Evolutionary conservation across 2,797 vertebrate species (phyloP), one percentile per base, ranked within the genome.

Genomic region (Taenioides sp.): DNA sequence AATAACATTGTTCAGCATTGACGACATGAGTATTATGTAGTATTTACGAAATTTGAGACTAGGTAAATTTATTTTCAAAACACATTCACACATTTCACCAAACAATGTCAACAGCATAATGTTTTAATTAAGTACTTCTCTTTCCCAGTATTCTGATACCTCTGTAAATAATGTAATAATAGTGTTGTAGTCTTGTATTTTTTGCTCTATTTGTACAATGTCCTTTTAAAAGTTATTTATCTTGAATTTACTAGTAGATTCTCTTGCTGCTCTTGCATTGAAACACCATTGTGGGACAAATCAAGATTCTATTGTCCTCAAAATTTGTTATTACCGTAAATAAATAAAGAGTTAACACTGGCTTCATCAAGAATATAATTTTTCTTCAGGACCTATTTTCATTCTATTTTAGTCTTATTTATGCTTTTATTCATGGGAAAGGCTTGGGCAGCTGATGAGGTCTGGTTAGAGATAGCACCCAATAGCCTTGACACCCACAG

Each of bases 401-500:
- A 10, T 22, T 54, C 7, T 16, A 37, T 22, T 54, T 67, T 37
- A 20, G 57, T 40, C 16, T 34, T 72, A 78, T 70, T 80, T 85
- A 62, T 63, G 75, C 55, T 67, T 61, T 60, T 78, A 85, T 74
- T 83, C 86, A 81, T 80, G 80, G 86, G 87, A 87, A 88, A 85
- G 80, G 75, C 86, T 81, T 68, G 66, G 82, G 78, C 84, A 81
- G 84, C 84, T 87, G 88, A 90, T 87, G 84, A 84, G 82, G 80
- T 85, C 82, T 77, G 80, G 89, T 88, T 80, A 79, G 77, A 86
- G 86, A 88, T 83, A 76, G 83, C 85, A 75, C 84, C 84, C 89
- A 47, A 47, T 16, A 91, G 86, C 89, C 87, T 89, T 89, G 89
- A 90, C 88, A 91, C 85, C 76, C 84, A 14, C 90, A 92, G 89